Evolutionary conservation across 2,113 vertebrate species (phyloP), one percentile per base, ranked within the genome.

Genomic region (Colossoma macropomum): DNA sequence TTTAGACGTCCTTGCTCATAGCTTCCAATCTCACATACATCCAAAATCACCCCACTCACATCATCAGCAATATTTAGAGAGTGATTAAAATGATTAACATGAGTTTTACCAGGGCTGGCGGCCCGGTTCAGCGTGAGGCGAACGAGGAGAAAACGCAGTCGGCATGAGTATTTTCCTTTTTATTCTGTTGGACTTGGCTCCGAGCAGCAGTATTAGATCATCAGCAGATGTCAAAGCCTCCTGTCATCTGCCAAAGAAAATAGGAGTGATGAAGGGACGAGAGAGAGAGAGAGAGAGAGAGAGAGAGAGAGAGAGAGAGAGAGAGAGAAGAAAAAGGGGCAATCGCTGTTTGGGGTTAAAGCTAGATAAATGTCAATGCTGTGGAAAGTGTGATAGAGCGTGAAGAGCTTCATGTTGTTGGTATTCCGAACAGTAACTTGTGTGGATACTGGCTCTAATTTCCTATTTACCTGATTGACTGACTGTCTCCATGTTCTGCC

Each of bases 211-310:
- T 48, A 83, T 83, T 86, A 86, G 83, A 87, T 82, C 87, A 87
- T 84, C 85, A 81, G 85, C 76, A 88, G 86, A 87, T 90, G 87
- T 90, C 82, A 88, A 87, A 87, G 75, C 75, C 70, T 71, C 62
- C 59, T 81, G 76, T 71, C 79, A 88, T 85, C 73, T 75, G 82
- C 84, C 85, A 87, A 89, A 38, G 62, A 78, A 86, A 89, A 86
- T 76, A 85, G 77, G 54, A 75, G 75, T n/a, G 41, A 75, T 70
- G 25, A 75, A 82, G 80, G 62, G 15, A 80, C 28, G 52, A 68
- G 50, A 50, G 48, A 23, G 50, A 34, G 66, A 76, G 48, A 75
- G 70, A 11, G n/a, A 19, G n/a, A 32, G 52, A 32, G 66, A 50
- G 27, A 80, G 56, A 86, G 66, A 59, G 23, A 65, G 32, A 38